Evolutionary conservation across 2,113 vertebrate species (phyloP).

Genomic region (Alligator sinensis): DNA sequence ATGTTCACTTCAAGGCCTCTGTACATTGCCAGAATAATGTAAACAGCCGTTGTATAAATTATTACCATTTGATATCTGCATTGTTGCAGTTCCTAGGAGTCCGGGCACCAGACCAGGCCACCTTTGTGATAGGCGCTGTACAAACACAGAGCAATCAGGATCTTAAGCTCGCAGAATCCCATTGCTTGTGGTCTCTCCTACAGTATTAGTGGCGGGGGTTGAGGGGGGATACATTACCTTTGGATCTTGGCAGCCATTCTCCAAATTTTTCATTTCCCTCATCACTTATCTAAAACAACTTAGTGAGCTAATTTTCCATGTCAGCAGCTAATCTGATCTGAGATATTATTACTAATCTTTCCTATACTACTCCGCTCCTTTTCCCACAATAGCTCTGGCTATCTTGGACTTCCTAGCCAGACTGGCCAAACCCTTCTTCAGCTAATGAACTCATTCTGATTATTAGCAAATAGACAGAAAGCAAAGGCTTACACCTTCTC

Average conservation of each 20-base stretch:
- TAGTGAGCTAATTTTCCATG: not conserved
- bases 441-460: not conserved
- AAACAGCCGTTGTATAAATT: not conserved
- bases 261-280: slow-evolving; percentile 18
- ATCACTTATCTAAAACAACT: not conserved
- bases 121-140: not conserved
- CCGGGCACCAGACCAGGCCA: not conserved
- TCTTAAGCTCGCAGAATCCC: accelerated
- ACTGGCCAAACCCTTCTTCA: not conserved
- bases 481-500: not conserved
- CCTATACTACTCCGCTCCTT: not conserved
- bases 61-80: not conserved
- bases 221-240: not conserved
- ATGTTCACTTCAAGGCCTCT: not conserved
- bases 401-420: not conserved
- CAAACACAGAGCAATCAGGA: accelerated
- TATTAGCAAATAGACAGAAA: not conserved
- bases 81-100: not conserved
- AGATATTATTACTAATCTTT: not conserved
- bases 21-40: not conserved
- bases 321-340: slow-evolving; percentile 39
- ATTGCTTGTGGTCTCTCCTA: not conserved
- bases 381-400: not conserved
- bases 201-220: no score
- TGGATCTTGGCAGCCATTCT: not conserved